Evolutionary conservation across 2,113 vertebrate species (phyloP).

Genomic region (Beaufortia kweichowensis): DNA sequence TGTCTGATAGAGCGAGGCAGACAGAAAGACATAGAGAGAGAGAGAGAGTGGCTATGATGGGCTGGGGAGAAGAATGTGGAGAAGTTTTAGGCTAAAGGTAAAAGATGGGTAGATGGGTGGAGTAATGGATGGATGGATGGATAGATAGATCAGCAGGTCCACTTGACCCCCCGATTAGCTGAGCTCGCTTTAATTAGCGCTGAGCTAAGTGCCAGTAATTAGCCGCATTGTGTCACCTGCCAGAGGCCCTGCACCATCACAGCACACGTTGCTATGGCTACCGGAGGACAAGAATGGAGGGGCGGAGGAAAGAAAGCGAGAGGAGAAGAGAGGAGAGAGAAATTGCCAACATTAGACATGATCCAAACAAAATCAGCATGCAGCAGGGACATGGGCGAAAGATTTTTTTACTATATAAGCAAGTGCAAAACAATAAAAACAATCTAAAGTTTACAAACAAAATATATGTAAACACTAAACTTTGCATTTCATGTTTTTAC

Average conservation of each 20-base stretch:
- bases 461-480: neutral
- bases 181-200: constrained; percentile 75
- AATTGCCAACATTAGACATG: constrained; percentile 14
- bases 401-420: neutral
- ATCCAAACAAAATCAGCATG: constrained; percentile 40
- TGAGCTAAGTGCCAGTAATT: constrained; percentile 77
- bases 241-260: constrained; percentile 64
- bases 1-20: constrained; percentile 40
- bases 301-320: constrained; percentile 38
- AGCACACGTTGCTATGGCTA: constrained; percentile 76
- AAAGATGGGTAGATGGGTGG: constrained; percentile 45
- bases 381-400: neutral
- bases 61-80: constrained; percentile 12
- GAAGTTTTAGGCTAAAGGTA: constrained; percentile 47
- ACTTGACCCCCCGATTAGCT: constrained; percentile 79
- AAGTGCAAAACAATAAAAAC: neutral
- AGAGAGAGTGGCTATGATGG: constrained; percentile 45
- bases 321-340: constrained; percentile 38
- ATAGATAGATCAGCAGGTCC: constrained; percentile 74
- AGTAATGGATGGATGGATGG: constrained; percentile 62
- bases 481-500: neutral
- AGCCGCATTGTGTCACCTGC: constrained; percentile 75
- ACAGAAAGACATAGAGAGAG: constrained; percentile 16
- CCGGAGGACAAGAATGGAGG: constrained; percentile 53
- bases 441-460: no score